Base-by-base conservation (phyloP, 2,888 invertebrate genomes). In the Hirtodrosophila trivittata region DNA sequence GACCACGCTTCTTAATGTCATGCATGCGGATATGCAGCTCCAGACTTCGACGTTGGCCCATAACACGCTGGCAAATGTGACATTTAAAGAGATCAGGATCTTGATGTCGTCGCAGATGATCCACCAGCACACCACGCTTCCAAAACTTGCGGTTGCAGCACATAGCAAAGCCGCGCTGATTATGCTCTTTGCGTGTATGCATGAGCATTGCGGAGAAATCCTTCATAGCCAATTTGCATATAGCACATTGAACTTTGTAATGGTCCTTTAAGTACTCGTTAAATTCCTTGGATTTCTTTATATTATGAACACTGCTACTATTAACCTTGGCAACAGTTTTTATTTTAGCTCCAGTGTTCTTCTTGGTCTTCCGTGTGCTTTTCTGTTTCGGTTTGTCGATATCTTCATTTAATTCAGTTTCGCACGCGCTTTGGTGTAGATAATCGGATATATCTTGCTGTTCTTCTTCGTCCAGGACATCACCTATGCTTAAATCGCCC, bases 61-160 rank as follows among this genome's bases (percentile, higher is more conserved):
- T 75, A 0, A 85, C 86, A 21, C 89, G 87, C 1, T 67, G 62
- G 46, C 89, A 89, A 8, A 83, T 74, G 4, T 77, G 66, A 13
- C 89, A 89, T 57, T 89, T 89, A 16, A 90, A 90, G 8, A 87
- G 78, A 2, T 89, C 86, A 0, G 90, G 90, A 51, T 90, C 81
- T 39, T 86, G 68, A 64, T 90, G 90, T 0, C 84, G 78, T 1
- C 83, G 77, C 41, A 90, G 66, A 47, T 90, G 90, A 47, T 90
- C 90, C 0, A 89, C 85, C 2, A 90, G 83, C 0, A 85, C 59
- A 0, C 87, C 85, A 0, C 89, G 84, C 45, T 88, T 88, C 8
- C 71, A 77, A 8, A 88, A 89, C 64, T 90, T 90, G 4, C 83
- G 87, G 10, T 84, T 83, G 45, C 90, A 90, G 45, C 90, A 90